phyloP scores from a whole-genome alignment of 2,113 vertebrate species.

The Pygoscelis antarcticus region DNA sequence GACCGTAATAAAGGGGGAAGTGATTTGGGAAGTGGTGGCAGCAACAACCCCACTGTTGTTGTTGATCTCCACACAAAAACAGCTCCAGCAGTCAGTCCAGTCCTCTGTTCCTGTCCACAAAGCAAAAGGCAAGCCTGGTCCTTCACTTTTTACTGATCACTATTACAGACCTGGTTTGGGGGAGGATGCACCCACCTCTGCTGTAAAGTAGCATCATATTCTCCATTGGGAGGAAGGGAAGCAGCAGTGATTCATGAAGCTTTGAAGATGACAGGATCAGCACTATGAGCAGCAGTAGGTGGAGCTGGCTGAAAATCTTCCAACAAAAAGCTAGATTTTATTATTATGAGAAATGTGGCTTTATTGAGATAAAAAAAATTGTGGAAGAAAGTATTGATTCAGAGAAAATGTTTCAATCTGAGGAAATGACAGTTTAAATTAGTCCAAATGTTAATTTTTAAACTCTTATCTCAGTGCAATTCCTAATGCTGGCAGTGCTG shows the following conservation, averaged over 20 bases:
- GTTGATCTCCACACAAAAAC: background rate
- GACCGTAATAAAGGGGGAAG: background rate
- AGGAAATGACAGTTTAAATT: background rate
- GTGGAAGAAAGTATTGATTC: background rate
- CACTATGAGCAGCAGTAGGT: background rate
- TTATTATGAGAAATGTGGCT: background rate
- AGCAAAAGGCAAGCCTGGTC: background rate
- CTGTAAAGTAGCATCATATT: background rate
- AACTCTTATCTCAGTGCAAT: background rate
- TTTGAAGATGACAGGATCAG: background rate
- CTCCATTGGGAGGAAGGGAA: background rate
- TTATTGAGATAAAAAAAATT: background rate
- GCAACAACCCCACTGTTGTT: background rate
- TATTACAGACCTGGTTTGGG: background rate
- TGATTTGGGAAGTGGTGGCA: background rate
- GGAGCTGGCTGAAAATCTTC: constrained; percentile 1
- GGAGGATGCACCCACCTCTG: background rate
- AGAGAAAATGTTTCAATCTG: background rate
- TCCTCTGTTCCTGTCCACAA: background rate
- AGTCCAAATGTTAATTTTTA: background rate
- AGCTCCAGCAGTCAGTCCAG: background rate
- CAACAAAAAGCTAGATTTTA: background rate
- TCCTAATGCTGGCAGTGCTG: background rate
- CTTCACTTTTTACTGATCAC: background rate
- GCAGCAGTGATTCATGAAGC: background rate